A percentile compares a stretch with the other conserved stretches of the same genome.
Evolutionary conservation across 1,140 invertebrate species (phyloP).

Genomic region (Drosophila bifasciata): DNA sequence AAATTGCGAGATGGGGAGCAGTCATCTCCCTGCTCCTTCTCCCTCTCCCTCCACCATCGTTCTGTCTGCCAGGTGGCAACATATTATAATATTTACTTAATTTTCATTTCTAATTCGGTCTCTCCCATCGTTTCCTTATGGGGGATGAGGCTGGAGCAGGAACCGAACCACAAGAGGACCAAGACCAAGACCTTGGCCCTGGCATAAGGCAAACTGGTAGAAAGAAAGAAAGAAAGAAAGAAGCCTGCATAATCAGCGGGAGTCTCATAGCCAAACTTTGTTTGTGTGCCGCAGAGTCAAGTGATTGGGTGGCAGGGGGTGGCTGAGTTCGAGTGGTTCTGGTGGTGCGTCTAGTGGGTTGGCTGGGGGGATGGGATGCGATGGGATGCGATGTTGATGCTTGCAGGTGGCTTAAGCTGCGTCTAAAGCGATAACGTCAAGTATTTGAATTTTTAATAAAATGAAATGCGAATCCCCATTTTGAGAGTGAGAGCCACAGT

Average conservation of each 20-base stretch:
- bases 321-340: neutral
- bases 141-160: neutral
- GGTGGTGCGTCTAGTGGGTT: conserved; percentile 1
- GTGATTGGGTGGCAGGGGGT: conserved; percentile 22
- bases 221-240: conserved; percentile 25
- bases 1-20: conserved; percentile 12
- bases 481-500: conserved; percentile 20
- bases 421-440: conserved; percentile 76
- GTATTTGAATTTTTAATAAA: conserved; percentile 83
- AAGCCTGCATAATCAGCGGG: conserved; percentile 73
- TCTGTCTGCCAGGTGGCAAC: conserved; percentile 48
- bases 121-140: conserved; percentile 22
- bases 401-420: conserved; percentile 72
- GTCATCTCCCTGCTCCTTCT: neutral
- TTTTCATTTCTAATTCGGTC: conserved; percentile 78
- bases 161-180: conserved; percentile 1
- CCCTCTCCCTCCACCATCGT: neutral
- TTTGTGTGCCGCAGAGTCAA: conserved; percentile 57
- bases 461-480: conserved; percentile 71
- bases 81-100: conserved; percentile 84
- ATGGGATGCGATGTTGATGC: conserved; percentile 20
- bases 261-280: conserved; percentile 57
- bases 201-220: conserved; percentile 9
- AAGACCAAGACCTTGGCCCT: conserved; percentile 55
- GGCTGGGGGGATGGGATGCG: neutral